A percentile compares a stretch with the other conserved stretches of the same genome.
phyloP scores from a whole-genome alignment of 2,888 invertebrate genomes.

The Flexamia atlantica region DNA sequence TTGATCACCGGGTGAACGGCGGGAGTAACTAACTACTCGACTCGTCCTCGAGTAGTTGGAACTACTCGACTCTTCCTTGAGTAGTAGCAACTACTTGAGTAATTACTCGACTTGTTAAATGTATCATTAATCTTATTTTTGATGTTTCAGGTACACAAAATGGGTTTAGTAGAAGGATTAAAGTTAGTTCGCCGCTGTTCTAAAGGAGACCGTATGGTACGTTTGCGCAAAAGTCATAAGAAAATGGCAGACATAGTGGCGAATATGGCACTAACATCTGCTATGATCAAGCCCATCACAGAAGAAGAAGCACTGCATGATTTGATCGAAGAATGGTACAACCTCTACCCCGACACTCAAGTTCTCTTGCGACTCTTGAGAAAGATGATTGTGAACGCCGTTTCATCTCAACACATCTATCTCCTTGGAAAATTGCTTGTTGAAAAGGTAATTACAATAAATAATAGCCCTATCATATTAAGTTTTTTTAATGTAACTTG shows the following conservation, averaged over 20 bases:
- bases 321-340: slow-evolving; percentile 74
- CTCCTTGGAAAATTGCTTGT: slow-evolving; percentile 78
- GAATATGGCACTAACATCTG: slow-evolving; percentile 78
- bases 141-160: slow-evolving; percentile 76
- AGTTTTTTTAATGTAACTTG: too few species aligned
- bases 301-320: slow-evolving; percentile 71
- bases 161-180: slow-evolving; percentile 77
- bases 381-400: slow-evolving; percentile 77
- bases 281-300: slow-evolving; percentile 77
- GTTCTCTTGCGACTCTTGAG: slow-evolving; percentile 74
- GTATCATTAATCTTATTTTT: too few species aligned
- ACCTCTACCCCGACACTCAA: slow-evolving; percentile 71
- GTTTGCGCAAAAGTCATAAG: slow-evolving; percentile 78
- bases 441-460: slow-evolving; percentile 75
- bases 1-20: too few species aligned
- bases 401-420: slow-evolving; percentile 83
- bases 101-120: too few species aligned
- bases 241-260: slow-evolving; percentile 78
- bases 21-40: too few species aligned
- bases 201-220: slow-evolving; percentile 74
- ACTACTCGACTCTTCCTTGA: too few species aligned
- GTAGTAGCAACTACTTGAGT: too few species aligned
- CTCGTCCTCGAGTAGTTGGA: too few species aligned
- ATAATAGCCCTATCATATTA: too few species aligned
- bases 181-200: slow-evolving; percentile 77